Evolutionary conservation across 2,113 vertebrate genomes (phyloP).

Genomic region (Alethe castanea): DNA sequence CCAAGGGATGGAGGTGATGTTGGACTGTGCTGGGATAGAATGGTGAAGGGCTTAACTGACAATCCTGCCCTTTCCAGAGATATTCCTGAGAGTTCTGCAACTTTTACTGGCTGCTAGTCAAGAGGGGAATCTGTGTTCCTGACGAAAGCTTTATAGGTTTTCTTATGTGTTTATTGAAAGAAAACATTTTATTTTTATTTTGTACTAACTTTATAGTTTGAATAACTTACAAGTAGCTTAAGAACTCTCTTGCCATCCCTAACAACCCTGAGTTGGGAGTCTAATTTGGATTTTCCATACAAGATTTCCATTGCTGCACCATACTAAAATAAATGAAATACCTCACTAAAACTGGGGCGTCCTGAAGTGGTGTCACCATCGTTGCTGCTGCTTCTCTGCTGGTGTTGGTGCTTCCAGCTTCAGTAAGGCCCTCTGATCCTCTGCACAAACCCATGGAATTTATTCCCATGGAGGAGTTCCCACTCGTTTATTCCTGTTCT

Average conservation of each 20-base stretch:
- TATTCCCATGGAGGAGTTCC: neutral
- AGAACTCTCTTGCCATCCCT: neutral
- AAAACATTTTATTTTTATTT: neutral
- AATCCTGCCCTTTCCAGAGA: neutral
- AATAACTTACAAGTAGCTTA: neutral
- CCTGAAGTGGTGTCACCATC: accelerated
- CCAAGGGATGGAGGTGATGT: neutral
- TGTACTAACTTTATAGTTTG: neutral
- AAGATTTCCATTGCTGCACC: neutral
- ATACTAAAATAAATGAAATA: neutral
- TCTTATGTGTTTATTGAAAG: neutral
- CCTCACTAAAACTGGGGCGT: neutral
- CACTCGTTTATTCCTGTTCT: neutral
- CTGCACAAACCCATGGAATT: neutral
- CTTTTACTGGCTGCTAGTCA: neutral
- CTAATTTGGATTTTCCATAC: neutral
- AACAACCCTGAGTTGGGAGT: neutral
- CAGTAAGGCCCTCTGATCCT: neutral
- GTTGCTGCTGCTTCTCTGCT: neutral
- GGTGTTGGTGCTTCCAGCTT: neutral
- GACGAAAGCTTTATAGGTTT: neutral
- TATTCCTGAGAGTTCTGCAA: neutral
- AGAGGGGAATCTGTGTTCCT: neutral
- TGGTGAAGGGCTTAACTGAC: neutral
- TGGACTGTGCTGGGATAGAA: neutral